A percentile compares a stretch with the other conserved stretches of the same genome.
phyloP scores from a whole-genome alignment of 2,797 vertebrate species.

The Dallia pectoralis region DNA sequence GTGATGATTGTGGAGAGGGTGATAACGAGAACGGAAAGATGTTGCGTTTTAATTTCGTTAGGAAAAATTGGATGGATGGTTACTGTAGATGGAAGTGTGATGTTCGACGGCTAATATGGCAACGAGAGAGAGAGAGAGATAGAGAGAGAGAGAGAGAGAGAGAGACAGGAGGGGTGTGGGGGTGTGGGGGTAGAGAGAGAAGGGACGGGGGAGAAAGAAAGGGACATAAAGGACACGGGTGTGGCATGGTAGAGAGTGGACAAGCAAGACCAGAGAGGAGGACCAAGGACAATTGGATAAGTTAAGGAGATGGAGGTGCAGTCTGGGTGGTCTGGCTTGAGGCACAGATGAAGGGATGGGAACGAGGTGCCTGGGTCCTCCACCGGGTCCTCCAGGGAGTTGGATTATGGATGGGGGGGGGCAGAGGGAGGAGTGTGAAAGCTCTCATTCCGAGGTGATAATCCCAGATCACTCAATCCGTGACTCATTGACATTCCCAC shows the following conservation, averaged over 20 bases:
- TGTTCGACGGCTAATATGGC: not conserved
- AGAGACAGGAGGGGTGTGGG: not conserved
- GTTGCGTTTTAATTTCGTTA: not conserved
- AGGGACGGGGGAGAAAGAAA: too few relatives aligned
- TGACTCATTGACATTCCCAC: constrained; percentile 23
- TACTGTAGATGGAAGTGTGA: not conserved
- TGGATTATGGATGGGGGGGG: constrained; percentile 17
- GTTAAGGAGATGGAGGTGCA: not conserved
- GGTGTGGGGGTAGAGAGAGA: not conserved
- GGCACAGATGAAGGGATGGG: not conserved
- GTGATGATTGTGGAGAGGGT: not conserved
- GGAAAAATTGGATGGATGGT: not conserved
- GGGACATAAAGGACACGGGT: not conserved
- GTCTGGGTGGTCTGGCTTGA: not conserved
- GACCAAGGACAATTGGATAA: not conserved
- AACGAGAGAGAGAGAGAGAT: not conserved
- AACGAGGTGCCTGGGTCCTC: not conserved
- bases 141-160: not conserved
- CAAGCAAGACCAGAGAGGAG: not conserved
- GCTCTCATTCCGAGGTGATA: constrained; percentile 51
- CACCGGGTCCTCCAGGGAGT: too few relatives aligned
- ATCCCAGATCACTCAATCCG: constrained; percentile 27
- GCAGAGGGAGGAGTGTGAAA: constrained; percentile 43
- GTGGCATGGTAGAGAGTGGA: not conserved
- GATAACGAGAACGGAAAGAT: constrained; percentile 1